These are phyloP conservation scores for Nezara viridula DNA, from an alignment of 2,888 invertebrate genomes.

Conservation along the genomic window DNA sequence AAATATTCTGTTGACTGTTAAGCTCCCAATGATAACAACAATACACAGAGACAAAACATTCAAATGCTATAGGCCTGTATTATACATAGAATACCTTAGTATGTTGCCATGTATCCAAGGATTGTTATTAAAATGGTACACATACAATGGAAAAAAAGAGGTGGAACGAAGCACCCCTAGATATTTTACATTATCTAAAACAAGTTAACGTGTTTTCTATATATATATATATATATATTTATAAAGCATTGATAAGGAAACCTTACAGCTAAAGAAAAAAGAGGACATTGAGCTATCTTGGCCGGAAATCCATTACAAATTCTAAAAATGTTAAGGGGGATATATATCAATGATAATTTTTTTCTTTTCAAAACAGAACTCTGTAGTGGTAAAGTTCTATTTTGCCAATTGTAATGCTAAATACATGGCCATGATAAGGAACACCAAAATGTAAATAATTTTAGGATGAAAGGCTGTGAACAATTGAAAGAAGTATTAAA, in stretches of 20 bases:
- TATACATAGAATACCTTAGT: constrained; percentile 57
- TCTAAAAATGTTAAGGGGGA: constrained; percentile 41
- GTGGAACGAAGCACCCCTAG: background rate
- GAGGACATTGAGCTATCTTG: constrained; percentile 45
- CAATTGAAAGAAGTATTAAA: constrained; percentile 44
- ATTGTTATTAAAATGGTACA: constrained; percentile 35
- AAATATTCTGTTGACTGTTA: constrained; percentile 60
- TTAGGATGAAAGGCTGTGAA: constrained; percentile 56
- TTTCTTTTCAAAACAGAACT: constrained; percentile 47
- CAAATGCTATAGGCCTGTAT: constrained; percentile 60
- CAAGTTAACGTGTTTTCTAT: constrained; percentile 44
- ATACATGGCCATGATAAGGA: constrained; percentile 48
- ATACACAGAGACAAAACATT: constrained; percentile 60
- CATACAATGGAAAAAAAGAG: constrained; percentile 16
- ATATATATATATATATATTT: constrained; percentile 47
- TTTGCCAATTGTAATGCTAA: constrained; percentile 40
- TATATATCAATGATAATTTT: constrained; percentile 8
- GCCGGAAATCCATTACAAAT: constrained; percentile 54
- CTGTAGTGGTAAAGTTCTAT: constrained; percentile 5
- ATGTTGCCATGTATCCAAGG: constrained; percentile 56
- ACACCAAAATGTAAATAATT: constrained; percentile 39
- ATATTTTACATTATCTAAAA: constrained; percentile 43
- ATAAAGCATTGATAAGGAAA: constrained; percentile 17
- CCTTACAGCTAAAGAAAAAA: constrained; percentile 53
- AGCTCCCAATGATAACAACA: constrained; percentile 60